Evolutionary conservation across 2,888 invertebrate genomes (phyloP), one percentile per base, ranked within the genome.

Genomic region (Hirtodrosophila alboralis): DNA sequence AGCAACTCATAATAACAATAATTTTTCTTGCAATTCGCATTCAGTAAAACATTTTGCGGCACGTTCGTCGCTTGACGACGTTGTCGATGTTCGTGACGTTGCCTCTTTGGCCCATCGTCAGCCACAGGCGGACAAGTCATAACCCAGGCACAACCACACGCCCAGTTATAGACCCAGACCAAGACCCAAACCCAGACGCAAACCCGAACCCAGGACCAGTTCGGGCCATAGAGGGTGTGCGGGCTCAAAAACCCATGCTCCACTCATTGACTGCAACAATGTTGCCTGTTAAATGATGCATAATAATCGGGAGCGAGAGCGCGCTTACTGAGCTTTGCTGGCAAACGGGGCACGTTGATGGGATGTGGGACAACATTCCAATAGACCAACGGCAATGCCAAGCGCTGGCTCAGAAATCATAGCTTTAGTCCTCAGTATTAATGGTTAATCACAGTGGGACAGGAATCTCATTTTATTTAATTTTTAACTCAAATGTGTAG

Each of bases 1-100:
- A 83, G 75, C 81, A 81, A 78, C 78, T 73, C 84, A 84, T 75
- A 84, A 86, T 87, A 87, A 86, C 80, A 84, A 86, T 83, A 75
- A 83, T 81, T 87, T 77, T 75, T 87, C 74, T 75, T 76, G 68
- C 74, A 72, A 83, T 74, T 83, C 83, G 76, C 79, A 79, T 83
- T 83, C 74, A 83, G 83, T 61, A 62, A 79, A 75, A 80, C 68
- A 78, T 80, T 83, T 75, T 77, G 67, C 61, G 73, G 64, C 84
- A 81, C 83, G 79, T 83, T 79, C 84, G 56, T 40, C 53, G 65
- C n/a, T 56, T 49, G 68, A 48, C 65, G 52, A 37, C 62, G 54
- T 40, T 45, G 45, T 44, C 64, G 53, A 58, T 43, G 75, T 83
- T 79, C 75, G 79, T 81, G 83, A 75, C 75, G 81, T 65, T 68